Evolutionary conservation across 92 coral and sea anemone species (phyloP), one percentile per base, ranked within the genome.

Genomic region (Bergia puertoricense): DNA sequence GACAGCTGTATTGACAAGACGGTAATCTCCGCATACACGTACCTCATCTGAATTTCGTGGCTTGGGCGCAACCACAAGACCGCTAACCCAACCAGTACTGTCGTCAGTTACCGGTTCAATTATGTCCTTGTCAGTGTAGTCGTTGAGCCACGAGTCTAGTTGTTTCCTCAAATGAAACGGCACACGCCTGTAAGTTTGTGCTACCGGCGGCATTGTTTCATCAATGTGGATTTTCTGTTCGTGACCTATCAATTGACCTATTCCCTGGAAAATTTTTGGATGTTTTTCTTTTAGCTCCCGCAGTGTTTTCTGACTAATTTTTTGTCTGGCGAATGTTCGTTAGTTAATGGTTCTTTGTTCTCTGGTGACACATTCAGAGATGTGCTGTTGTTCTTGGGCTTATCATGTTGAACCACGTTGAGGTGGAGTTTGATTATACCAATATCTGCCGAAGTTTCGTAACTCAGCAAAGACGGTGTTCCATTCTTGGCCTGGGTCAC

Each of bases 151-250:
- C 41, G 54, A 67, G 62, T 79, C 90, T 30, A 88, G 74, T 51
- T 79, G 90, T 51, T 88, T 62, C 44, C 86, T 81, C 65, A 88
- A 73, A 66, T 88, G 90, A 62, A 88, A 88, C 42, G 77, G 85
- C 50, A 46, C 50, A 66, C 80, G 90, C 11, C 86, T 67, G 67
- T 79, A 88, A 38, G 71, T 80, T 50, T 71, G 91, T 50, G 91
- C 85, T 80, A 89, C 81, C 9, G 90, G 92, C 18, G 86, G 92
- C 37, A 85, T 80, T 65, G 72, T 59, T 44, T 59, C 72, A 79
- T 85, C 74, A 68, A 90, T 75, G 82, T 90, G 86, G 6, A 90
- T 62, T 40, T 90, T 78, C 76, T 90, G 92, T 41, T 90, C 86
- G 71, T 85, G 85, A 38, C 69, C 86, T 18, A 6, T 85, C 40